phyloP scores from a whole-genome alignment of 35 echinoderm and acorn worm genomes.

The Amphiura filiformis region DNA sequence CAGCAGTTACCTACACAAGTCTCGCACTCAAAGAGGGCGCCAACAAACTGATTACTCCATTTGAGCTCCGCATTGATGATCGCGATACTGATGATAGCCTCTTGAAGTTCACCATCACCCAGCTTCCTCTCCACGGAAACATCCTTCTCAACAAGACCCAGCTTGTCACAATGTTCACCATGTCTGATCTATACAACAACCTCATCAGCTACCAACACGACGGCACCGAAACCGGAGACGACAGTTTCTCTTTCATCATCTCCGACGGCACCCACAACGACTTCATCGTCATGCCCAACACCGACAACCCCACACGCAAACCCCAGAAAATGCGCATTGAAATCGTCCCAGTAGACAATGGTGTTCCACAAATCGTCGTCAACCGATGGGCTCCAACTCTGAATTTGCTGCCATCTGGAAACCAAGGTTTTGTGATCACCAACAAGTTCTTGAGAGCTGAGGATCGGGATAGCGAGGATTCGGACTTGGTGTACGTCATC shows the following conservation, averaged over 20 bases:
- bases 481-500: conserved; percentile 69
- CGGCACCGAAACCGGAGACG: conserved; percentile 66
- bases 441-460: conserved; percentile 92
- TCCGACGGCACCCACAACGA: conserved; percentile 94
- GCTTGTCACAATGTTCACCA: conserved; percentile 79
- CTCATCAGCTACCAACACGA: conserved; percentile 99
- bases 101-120: conserved; percentile 86
- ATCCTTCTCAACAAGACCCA: conserved; percentile 77
- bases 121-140: conserved; percentile 89
- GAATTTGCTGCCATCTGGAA: conserved; percentile 55
- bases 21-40: conserved; percentile 73
- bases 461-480: conserved; percentile 87
- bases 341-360: conserved; percentile 87
- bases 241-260: conserved; percentile 98
- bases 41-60: conserved; percentile 96
- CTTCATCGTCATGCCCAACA: conserved; percentile 80
- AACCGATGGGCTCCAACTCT: conserved; percentile 92
- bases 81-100: conserved; percentile 55
- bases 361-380: conserved; percentile 87
- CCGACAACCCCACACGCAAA: conserved; percentile 60
- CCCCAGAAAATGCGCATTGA: conserved; percentile 76
- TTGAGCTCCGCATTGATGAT: conserved; percentile 90
- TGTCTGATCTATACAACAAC: conserved; percentile 91
- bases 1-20: conserved; percentile 67
- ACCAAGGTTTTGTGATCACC: conserved; percentile 93